A percentile compares a stretch with the other conserved stretches of the same genome.
These are phyloP conservation scores for Heteromurus nitidus DNA, from an alignment of 2,888 invertebrate genomes.

Conservation along the genomic window DNA sequence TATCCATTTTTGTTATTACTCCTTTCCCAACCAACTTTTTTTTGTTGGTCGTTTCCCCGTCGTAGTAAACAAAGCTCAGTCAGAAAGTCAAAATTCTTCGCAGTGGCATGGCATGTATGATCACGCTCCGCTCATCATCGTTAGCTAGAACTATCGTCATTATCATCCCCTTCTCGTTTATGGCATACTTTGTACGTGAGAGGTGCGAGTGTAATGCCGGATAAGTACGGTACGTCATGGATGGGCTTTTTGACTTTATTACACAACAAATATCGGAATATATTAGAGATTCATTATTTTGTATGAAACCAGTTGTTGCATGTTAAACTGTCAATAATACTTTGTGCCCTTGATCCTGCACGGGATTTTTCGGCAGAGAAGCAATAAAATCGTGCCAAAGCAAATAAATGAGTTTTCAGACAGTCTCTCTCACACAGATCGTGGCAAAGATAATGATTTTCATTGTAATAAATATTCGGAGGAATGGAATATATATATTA, in stretches of 20 bases:
- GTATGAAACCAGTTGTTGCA: constrained; percentile 17
- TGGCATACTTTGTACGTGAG: constrained; percentile 16
- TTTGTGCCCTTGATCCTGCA: constrained; percentile 3
- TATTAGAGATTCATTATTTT: too few relatives aligned
- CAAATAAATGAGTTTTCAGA: constrained; percentile 41
- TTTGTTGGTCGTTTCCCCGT: too few relatives aligned
- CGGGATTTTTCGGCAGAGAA: neutral
- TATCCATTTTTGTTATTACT: neutral
- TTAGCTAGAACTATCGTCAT: too few relatives aligned
- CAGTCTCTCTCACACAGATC: constrained; percentile 35
- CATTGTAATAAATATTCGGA: constrained; percentile 21
- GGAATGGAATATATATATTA: too few relatives aligned
- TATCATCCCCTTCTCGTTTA: constrained; percentile 8
- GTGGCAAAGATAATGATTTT: constrained; percentile 61
- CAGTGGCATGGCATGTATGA: too few relatives aligned
- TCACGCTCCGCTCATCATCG: too few relatives aligned
- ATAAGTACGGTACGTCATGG: neutral
- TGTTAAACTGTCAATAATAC: too few relatives aligned
- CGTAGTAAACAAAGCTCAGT: too few relatives aligned
- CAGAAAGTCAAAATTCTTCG: too few relatives aligned
- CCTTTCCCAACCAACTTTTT: too few relatives aligned
- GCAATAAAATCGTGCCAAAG: constrained; percentile 19
- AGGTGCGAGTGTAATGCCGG: too few relatives aligned
- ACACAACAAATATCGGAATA: neutral
- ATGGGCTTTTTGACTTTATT: constrained; percentile 2